Conservation (phyloP, 2,888 invertebrate genomes). For the Andrena praecox region DNA sequence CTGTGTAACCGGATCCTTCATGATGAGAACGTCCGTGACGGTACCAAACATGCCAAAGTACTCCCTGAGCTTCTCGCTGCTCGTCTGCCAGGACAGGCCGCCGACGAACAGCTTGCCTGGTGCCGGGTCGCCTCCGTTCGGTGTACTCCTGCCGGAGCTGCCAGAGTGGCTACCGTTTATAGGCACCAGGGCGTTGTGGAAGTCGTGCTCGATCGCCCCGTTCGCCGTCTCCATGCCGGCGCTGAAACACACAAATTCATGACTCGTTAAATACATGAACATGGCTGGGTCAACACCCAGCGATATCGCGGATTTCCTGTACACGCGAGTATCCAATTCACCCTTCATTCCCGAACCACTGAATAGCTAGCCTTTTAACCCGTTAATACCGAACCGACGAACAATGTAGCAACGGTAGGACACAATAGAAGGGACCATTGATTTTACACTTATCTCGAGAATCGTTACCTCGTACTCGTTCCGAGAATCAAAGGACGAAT, state of each 20-base stretch:
- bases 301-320: no score
- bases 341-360: no score
- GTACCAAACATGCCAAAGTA: conserved; percentile 97
- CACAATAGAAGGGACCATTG: no score
- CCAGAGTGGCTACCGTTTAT: conserved; percentile 87
- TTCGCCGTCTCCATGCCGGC: conserved; percentile 86
- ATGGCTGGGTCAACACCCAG: no score
- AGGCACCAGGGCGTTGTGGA: conserved; percentile 84
- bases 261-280: neutral
- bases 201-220: conserved; percentile 86
- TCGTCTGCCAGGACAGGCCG: conserved; percentile 97
- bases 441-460: no score
- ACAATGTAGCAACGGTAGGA: no score
- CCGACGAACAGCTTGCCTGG: conserved; percentile 96
- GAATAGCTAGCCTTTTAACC: no score
- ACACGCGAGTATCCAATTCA: no score
- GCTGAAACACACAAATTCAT: conserved; percentile 80
- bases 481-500: neutral
- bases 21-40: conserved; percentile 95
- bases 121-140: conserved; percentile 89
- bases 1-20: conserved; percentile 98
- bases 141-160: conserved; percentile 92
- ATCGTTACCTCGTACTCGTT: no score
- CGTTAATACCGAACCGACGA: no score
- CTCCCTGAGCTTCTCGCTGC: conserved; percentile 95